These are phyloP conservation scores for Drosophila lutescens DNA, from an alignment of 2,888 invertebrate species.

Conservation along the genomic window DNA sequence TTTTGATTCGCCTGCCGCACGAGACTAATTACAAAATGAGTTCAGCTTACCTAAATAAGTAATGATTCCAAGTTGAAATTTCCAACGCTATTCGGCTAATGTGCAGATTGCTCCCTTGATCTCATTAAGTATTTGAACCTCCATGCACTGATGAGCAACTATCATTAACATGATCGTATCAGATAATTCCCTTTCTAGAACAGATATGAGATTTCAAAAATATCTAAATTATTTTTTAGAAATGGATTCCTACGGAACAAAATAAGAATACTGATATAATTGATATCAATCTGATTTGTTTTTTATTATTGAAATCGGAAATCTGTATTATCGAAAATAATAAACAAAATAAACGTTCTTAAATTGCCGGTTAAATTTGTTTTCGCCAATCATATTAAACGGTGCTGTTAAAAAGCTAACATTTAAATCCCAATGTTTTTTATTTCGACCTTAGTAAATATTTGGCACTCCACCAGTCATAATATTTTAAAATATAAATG, in stretches of 20 bases:
- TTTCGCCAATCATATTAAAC: constrained; percentile 6
- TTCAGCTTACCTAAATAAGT: neutral
- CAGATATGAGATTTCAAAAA: neutral
- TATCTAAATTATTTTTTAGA: neutral
- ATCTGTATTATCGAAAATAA: neutral
- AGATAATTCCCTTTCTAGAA: neutral
- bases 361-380: constrained; percentile 9
- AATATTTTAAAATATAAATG: constrained; percentile 4
- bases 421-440: neutral
- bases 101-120: neutral
- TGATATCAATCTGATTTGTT: neutral
- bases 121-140: neutral
- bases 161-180: constrained; percentile 7
- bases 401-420: neutral
- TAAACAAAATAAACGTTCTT: neutral
- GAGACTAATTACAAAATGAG: constrained; percentile 1
- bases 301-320: neutral
- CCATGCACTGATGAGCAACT: neutral
- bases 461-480: neutral
- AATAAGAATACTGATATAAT: neutral
- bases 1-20: neutral
- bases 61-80: too few species aligned
- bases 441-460: constrained; percentile 7
- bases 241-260: neutral
- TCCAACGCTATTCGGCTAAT: neutral